A percentile compares a stretch with the other conserved stretches of the same genome.
Evolutionary conservation across 2,113 vertebrate species (phyloP).

Genomic region (Microcebus griseorufus): DNA sequence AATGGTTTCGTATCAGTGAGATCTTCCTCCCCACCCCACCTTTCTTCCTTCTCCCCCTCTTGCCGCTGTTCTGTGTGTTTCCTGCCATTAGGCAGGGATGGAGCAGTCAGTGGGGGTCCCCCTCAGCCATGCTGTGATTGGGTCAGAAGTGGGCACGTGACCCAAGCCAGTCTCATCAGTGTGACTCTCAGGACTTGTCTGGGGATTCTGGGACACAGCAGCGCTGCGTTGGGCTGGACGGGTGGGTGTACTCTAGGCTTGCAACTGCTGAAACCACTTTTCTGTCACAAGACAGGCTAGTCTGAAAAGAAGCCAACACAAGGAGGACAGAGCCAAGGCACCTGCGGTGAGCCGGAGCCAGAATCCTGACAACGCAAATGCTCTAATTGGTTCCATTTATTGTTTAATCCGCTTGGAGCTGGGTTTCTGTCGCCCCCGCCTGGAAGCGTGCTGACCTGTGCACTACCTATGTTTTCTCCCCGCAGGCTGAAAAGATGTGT

Average conservation of each 20-base stretch:
- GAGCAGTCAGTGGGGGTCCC: not conserved
- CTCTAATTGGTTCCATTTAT: not conserved
- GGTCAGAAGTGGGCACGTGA: not conserved
- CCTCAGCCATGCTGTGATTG: not conserved
- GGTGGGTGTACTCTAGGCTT: not conserved
- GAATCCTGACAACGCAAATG: constrained; percentile 4
- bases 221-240: not conserved
- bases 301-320: not conserved
- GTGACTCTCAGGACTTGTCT: not conserved
- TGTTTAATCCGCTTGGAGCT: not conserved
- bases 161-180: not conserved
- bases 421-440: not conserved
- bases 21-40: not conserved
- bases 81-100: not conserved
- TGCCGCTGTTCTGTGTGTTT: not conserved
- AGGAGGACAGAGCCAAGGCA: constrained; percentile 28
- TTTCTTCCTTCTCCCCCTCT: not conserved
- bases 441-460: not conserved
- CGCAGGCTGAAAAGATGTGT: not conserved
- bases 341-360: constrained; percentile 10
- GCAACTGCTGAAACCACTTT: not conserved
- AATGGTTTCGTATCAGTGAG: not conserved
- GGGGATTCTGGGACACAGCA: not conserved
- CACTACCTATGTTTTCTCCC: not conserved
- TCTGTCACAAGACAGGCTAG: not conserved